Base-by-base conservation (phyloP, 2,113 vertebrate species). In the Rhombomys opimus region DNA sequence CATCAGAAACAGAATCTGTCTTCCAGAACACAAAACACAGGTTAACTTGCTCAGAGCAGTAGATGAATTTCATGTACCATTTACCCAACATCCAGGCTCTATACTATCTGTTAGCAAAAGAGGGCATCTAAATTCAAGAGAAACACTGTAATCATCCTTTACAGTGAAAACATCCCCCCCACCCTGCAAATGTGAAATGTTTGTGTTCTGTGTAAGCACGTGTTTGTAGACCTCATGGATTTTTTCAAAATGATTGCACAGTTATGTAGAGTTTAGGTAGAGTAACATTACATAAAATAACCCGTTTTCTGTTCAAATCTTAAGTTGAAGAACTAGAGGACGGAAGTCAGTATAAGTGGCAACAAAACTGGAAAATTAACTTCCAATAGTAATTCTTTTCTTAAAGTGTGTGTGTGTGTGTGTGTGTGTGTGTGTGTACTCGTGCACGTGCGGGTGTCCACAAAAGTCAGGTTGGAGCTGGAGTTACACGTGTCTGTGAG, bases 331-430 rank as follows among this genome's bases (percentile, higher is more conserved):
- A 94, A 89, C 20, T 87, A 41, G 38, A 72, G 46, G 87, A 41
- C 54, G n/a, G 27, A 90, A 88, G 93, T 76, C 70, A 73, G 17
- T 63, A 75, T 87, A 90, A 70, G 22, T 2, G 27, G 63, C 82
- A 94, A 81, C 70, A 88, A 95, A 96, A 90, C 57, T 59, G 82
- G 89, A 46, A 96, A 97, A 94, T 41, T 94, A 93, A 72, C 87
- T 23, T 84, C 57, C 20, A 23, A 67, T 7, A 67, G 61, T 35
- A 85, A 85, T 38, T 82, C 52, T 81, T 38, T 75, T 25, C 25
- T 77, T 77, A 77, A 8, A 18, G 18, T 85, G 46, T 30, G 65
- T 61, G 38, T 81, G 38, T 84, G 23, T 82, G 57, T 61, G 80
- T 61, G 12, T 27, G 17, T 18, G 17, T 25, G 73, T 46, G 9